These are phyloP conservation scores for Tachycineta bicolor DNA, from an alignment of 2,113 vertebrate genomes.

Conservation along the genomic window DNA sequence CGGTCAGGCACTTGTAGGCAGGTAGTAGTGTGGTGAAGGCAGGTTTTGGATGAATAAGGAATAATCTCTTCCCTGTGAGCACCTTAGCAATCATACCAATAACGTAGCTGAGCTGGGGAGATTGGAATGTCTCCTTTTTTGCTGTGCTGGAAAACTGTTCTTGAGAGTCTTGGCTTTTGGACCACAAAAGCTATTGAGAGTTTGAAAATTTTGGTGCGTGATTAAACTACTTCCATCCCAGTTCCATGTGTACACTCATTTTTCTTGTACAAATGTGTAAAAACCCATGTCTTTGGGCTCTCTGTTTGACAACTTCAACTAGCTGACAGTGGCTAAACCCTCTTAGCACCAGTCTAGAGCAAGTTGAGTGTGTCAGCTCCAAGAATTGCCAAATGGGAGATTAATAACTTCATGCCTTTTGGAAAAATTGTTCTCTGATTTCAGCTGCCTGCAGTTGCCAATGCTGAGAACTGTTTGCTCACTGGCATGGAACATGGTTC, in stretches of 20 bases:
- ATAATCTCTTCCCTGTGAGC: not conserved
- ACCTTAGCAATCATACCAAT: not conserved
- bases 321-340: not conserved
- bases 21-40: not conserved
- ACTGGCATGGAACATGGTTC: fast-evolving
- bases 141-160: not conserved
- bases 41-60: not conserved
- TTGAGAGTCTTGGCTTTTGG: not conserved
- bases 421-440: not conserved
- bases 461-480: not conserved
- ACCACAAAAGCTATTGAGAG: not conserved
- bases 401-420: not conserved
- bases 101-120: fast-evolving
- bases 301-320: not conserved
- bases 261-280: not conserved
- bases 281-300: not conserved
- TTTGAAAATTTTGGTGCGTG: not conserved
- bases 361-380: not conserved
- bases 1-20: not conserved
- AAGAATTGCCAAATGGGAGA: not conserved
- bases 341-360: not conserved
- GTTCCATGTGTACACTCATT: not conserved
- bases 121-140: not conserved
- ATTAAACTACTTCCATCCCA: not conserved
- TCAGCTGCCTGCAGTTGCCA: not conserved